A percentile compares a stretch with the other conserved stretches of the same genome.
phyloP scores from a whole-genome alignment of 2,113 vertebrate genomes.

The Pseudolaguvia tuberculata region DNA sequence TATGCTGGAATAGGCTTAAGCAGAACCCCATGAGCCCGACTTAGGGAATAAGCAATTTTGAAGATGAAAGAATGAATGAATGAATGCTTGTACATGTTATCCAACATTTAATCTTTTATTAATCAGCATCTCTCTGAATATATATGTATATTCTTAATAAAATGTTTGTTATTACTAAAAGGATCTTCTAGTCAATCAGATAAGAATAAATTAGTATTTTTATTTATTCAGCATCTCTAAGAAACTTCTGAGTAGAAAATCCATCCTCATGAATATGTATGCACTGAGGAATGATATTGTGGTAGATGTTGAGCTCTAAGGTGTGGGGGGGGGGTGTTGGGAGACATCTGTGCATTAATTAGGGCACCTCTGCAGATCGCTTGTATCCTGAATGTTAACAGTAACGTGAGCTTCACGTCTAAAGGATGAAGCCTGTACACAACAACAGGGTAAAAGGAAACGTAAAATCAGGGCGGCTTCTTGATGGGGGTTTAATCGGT shows the following conservation, averaged over 20 bases:
- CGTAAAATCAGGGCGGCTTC: constrained; percentile 32
- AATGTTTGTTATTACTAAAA: too few relatives aligned
- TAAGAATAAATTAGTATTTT: neutral
- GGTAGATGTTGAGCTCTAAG: too few relatives aligned
- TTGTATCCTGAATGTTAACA: neutral
- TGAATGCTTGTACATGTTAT: neutral
- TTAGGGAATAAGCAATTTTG: too few relatives aligned
- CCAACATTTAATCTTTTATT: constrained; percentile 29
- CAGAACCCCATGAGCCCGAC: too few relatives aligned
- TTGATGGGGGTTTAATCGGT: neutral
- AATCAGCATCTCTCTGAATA: constrained; percentile 5
- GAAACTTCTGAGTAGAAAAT: neutral
- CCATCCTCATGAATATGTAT: neutral
- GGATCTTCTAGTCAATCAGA: neutral
- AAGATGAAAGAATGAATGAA: too few relatives aligned
- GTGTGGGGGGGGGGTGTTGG: too few relatives aligned
- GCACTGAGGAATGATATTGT: neutral
- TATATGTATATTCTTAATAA: too few relatives aligned
- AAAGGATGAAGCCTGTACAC: neutral
- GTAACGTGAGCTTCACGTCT: neutral
- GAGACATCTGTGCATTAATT: constrained; percentile 64
- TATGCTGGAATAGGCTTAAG: too few relatives aligned
- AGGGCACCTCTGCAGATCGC: neutral
- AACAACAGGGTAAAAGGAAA: constrained; percentile 2
- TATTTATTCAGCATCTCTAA: neutral